Evolutionary conservation across 2,797 vertebrate genomes (phyloP).

Genomic region (Euthynnus affinis): DNA sequence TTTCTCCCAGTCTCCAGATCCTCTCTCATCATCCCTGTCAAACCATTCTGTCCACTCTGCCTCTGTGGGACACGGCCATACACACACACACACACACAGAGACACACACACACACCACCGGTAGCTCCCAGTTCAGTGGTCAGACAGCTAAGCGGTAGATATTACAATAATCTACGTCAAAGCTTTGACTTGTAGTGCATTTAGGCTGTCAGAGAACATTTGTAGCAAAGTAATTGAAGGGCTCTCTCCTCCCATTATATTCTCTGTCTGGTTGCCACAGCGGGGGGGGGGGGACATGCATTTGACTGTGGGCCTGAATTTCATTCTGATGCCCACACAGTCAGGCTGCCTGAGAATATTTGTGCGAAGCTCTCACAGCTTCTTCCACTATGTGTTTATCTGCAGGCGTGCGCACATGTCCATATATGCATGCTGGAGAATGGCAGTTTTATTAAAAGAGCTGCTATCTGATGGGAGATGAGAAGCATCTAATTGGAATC

Average conservation of each 20-base stretch:
- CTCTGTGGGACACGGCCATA: constrained; percentile 81
- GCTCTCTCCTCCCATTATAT: constrained; percentile 46
- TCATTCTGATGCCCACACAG: constrained; percentile 25
- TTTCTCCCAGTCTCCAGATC: constrained; percentile 94
- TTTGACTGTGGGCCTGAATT: constrained; percentile 44
- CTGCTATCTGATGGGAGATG: constrained; percentile 17
- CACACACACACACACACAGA: constrained; percentile 31
- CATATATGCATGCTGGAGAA: not conserved
- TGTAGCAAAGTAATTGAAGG: constrained; percentile 35
- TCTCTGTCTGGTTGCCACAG: constrained; percentile 42
- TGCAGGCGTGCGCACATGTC: not conserved
- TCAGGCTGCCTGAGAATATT: not conserved
- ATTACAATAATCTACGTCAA: constrained; percentile 38
- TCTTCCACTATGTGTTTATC: not conserved
- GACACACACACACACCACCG: constrained; percentile 47
- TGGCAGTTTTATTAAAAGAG: constrained; percentile 12
- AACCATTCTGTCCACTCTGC: constrained; percentile 97
- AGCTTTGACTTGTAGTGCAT: constrained; percentile 48
- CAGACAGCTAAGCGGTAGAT: constrained; percentile 23
- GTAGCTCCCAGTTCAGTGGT: constrained; percentile 32
- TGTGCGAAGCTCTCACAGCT: not conserved
- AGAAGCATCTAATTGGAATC: constrained; percentile 41
- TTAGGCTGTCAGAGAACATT: constrained; percentile 57
- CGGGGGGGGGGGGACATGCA: constrained; percentile 22
- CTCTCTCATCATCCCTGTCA: constrained; percentile 87